Conservation (phyloP, 2,888 invertebrate species). For the Synergus laeviventris region DNA sequence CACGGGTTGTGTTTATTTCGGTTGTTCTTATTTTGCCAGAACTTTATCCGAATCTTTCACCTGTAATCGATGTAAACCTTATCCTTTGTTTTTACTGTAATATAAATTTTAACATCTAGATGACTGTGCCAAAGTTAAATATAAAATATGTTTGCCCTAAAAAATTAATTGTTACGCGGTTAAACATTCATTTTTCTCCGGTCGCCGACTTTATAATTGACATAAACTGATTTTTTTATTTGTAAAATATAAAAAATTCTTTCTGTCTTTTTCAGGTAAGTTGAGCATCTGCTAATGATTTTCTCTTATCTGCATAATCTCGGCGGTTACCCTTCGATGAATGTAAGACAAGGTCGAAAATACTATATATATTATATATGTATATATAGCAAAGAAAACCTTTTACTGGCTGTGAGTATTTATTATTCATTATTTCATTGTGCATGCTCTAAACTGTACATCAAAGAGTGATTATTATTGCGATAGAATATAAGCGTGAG, state of each 20-base stretch:
- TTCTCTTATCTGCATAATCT: slow-evolving; percentile 11
- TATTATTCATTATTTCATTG: slow-evolving; percentile 22
- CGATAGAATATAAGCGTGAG: slow-evolving; percentile 10
- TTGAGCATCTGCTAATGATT: slow-evolving; percentile 13
- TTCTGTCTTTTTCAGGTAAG: slow-evolving; percentile 37
- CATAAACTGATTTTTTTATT: too few species aligned
- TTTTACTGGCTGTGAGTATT: slow-evolving; percentile 31
- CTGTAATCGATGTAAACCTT: too few species aligned
- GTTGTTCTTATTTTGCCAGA: too few species aligned
- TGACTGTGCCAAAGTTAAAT: too few species aligned
- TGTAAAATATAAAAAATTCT: neutral
- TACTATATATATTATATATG: slow-evolving; percentile 7
- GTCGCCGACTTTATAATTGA: too few species aligned
- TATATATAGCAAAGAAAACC: slow-evolving; percentile 2
- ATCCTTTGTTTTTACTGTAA: too few species aligned
- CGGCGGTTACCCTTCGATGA: slow-evolving; percentile 15
- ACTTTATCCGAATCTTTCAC: too few species aligned
- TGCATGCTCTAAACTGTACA: neutral
- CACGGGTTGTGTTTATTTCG: too few species aligned
- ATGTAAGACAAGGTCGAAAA: slow-evolving; percentile 40
- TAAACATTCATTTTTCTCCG: too few species aligned
- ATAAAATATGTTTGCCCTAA: too few species aligned
- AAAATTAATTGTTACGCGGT: too few species aligned
- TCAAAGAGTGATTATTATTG: neutral
- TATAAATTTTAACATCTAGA: too few species aligned